A percentile compares a stretch with the other conserved stretches of the same genome.
These are phyloP conservation scores for Malurus leucopterus DNA, from an alignment of 2,797 vertebrate genomes.

Conservation along the genomic window DNA sequence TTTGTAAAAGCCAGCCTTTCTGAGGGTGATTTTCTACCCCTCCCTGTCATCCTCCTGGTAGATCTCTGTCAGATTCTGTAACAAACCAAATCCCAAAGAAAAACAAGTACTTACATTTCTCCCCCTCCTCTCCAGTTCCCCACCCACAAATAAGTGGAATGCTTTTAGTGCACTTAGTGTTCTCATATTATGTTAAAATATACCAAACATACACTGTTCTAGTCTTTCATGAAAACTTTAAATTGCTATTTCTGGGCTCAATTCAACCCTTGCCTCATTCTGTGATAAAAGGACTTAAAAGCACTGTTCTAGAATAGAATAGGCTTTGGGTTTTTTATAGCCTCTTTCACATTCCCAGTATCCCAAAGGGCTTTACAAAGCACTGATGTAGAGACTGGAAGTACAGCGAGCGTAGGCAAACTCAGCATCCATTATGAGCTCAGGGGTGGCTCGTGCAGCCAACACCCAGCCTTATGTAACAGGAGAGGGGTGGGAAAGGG, in stretches of 20 bases:
- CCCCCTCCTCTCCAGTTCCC: not conserved
- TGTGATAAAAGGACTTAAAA: slow-evolving; percentile 67
- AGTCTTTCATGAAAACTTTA: slow-evolving; percentile 65
- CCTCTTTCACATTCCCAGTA: slow-evolving; percentile 1
- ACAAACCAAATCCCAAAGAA: not conserved
- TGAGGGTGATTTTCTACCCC: not conserved
- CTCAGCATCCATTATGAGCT: not conserved
- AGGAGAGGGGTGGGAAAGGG: not conserved
- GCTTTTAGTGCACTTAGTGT: slow-evolving; percentile 58
- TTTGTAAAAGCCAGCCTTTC: not conserved
- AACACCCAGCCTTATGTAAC: not conserved
- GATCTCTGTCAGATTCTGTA: slow-evolving; percentile 1
- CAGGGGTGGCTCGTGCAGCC: not conserved
- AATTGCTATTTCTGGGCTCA: slow-evolving; percentile 64
- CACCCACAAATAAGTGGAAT: slow-evolving; percentile 45
- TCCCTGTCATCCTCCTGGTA: not conserved
- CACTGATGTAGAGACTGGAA: not conserved
- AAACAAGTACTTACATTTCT: slow-evolving; percentile 13
- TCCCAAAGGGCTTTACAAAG: slow-evolving; percentile 62
- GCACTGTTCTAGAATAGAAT: slow-evolving; percentile 58
- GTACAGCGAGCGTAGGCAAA: not conserved
- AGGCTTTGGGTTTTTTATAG: slow-evolving; percentile 54
- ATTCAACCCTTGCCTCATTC: slow-evolving; percentile 62
- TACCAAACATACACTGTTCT: slow-evolving; percentile 52
- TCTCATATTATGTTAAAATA: slow-evolving; percentile 70